Evolutionary conservation across 2,113 vertebrate genomes (phyloP), one percentile per base, ranked within the genome.

Genomic region (Nycticorax nycticorax): DNA sequence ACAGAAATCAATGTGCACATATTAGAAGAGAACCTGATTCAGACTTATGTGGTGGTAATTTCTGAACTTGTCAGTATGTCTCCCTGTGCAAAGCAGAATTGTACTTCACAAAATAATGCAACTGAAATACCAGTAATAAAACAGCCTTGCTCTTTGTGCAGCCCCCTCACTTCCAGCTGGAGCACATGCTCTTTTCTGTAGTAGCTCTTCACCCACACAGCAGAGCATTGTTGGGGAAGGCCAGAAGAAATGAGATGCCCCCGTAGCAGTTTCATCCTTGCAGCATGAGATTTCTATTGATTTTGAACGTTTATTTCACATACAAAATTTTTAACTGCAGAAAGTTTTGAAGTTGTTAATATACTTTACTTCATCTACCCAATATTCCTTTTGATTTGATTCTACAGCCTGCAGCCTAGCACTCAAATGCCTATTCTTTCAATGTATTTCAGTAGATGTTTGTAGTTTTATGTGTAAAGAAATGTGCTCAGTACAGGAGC

Each of bases 11-110:
- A 8, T 0, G 0, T 60, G 28, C 5, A 50, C 6, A 1, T 56
- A 14, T 22, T 71, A 55, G 57, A 60, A 77, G 23, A 37, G 9
- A 79, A 53, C 14, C 6, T 43, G 53, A 43, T 56, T 89, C 22
- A 85, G n/a, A 85, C 6, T 24, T 6, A 32, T 0, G 3, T 0
- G 0, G n/a, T 13, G 28, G 20, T 67, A 50, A 26, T 75, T 92
- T 90, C 50, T 83, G n/a, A 71, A 23, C 52, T 39, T 74, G 10
- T 39, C 68, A 37, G 13, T 17, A 20, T 3, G 12, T n/a, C 24
- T 83, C 8, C 17, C 13, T 32, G n/a, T 62, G 88, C 39, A 95
- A 91, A 95, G 59, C 55, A 71, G 59, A 45, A 80, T 55, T 92
- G 63, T 86, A 28, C 27, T 84, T 47, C 2, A 0, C 20, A 88